Conservation (phyloP, 2,797 vertebrate genomes). For the Trachurus trachurus region DNA sequence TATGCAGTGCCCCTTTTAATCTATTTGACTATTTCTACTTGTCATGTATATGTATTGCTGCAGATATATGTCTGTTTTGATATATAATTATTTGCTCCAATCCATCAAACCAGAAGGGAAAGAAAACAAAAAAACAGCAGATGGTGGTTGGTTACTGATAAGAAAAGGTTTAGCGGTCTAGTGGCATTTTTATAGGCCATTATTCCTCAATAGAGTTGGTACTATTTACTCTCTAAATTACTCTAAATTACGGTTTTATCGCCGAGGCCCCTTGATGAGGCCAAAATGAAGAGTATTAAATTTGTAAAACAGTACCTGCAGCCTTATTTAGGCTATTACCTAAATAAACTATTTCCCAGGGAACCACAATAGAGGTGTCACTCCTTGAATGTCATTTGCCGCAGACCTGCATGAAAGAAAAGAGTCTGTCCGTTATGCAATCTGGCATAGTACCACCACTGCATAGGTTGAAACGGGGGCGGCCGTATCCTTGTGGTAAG, state of each 20-base stretch:
- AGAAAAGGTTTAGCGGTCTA: slow-evolving; percentile 12
- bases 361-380: slow-evolving; percentile 49
- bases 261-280: slow-evolving; percentile 34
- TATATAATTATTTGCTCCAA: neutral
- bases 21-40: neutral
- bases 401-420: slow-evolving; percentile 41
- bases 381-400: slow-evolving; percentile 60
- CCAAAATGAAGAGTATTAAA: slow-evolving; percentile 44
- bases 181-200: slow-evolving; percentile 26
- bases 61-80: neutral
- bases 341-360: slow-evolving; percentile 45
- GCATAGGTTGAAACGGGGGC: slow-evolving; percentile 32
- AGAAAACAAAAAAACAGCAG: slow-evolving; percentile 20
- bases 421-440: slow-evolving; percentile 61
- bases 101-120: neutral
- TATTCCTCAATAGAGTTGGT: slow-evolving; percentile 27
- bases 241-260: slow-evolving; percentile 44
- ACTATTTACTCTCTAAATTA: slow-evolving; percentile 30
- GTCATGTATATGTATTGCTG: neutral
- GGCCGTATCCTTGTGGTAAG: slow-evolving; percentile 24
- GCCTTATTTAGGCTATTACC: slow-evolving; percentile 48
- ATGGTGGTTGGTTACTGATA: slow-evolving; percentile 30
- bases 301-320: slow-evolving; percentile 35
- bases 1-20: neutral
- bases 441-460: slow-evolving; percentile 20